Conservation (phyloP, 2,797 vertebrate species). For the Pseudomugil tenellus region DNA sequence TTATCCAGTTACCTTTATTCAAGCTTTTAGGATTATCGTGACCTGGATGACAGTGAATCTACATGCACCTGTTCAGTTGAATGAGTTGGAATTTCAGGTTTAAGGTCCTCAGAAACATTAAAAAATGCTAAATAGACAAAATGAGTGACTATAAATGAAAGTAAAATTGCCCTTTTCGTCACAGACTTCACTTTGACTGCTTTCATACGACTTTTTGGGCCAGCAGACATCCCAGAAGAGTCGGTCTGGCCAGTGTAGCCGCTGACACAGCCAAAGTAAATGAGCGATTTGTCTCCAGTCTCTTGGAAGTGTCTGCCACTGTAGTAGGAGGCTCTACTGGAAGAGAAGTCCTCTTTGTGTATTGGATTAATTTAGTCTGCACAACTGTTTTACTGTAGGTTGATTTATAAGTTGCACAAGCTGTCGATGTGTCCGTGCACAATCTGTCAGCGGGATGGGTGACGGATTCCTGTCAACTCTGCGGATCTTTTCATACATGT, state of each 20-base stretch:
- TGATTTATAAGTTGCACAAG: slow-evolving; percentile 22
- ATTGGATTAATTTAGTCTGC: slow-evolving; percentile 16
- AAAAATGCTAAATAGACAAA: neutral
- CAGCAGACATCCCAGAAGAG: slow-evolving; percentile 59
- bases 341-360: slow-evolving; percentile 56
- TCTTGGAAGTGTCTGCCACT: slow-evolving; percentile 57
- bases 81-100: neutral
- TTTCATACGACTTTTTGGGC: slow-evolving; percentile 30
- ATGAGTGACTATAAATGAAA: neutral
- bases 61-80: no score
- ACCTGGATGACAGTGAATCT: no score
- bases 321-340: slow-evolving; percentile 38
- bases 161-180: slow-evolving; percentile 7
- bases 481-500: slow-evolving; percentile 57
- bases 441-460: slow-evolving; percentile 36
- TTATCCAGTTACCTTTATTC: no score
- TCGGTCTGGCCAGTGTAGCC: slow-evolving; percentile 55
- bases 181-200: slow-evolving; percentile 9
- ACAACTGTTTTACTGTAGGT: slow-evolving; percentile 10
- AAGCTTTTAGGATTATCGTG: no score
- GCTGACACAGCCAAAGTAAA: slow-evolving; percentile 68
- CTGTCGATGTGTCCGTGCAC: slow-evolving; percentile 5
- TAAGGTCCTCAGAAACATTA: neutral
- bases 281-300: slow-evolving; percentile 47
- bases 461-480: slow-evolving; percentile 52